Evolutionary conservation across 2,888 invertebrate species (phyloP), one percentile per base, ranked within the genome.

Genomic region (Fissipunctia ypsillon): DNA sequence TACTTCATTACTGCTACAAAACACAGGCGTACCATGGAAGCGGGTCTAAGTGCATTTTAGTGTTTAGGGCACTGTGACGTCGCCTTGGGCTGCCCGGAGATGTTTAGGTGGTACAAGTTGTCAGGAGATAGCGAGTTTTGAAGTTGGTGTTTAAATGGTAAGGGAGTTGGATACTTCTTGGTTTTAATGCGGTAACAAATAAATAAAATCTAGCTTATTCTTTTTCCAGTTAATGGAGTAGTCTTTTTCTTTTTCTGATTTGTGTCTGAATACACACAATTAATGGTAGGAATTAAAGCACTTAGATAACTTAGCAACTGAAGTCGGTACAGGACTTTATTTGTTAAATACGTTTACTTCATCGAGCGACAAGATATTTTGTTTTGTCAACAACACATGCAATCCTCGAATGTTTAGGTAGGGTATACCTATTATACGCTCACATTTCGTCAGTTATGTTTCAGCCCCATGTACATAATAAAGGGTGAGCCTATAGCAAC

Each of bases 11-110:
- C 59, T 63, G 71, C 31, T 71, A 73, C 80, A 76, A 82, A 79
- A 77, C 38, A 78, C 75, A 81, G 59, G 68, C 73, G 66, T 25
- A 80, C 56, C 77, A 76, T 67, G 79, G 59, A 69, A 72, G 71
- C 73, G 73, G 54, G 43, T 72, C 77, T 88, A 84, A 88, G 88
- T 88, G 88, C 87, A 86, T 85, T 88, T 88, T 87, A 87, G 87
- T 88, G 88, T 88, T 88, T 85, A 85, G 81, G 78, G 78, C 76
- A 73, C 45, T 28, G 68, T 81, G 68, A 81, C 74, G 73, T 82
- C n/a, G 84, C 88, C 69, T 38, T 61, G 57, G 73, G 88, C 75
- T 66, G 48, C 28, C 65, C 25, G 65, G 59, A 71, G 74, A 78
- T 38, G 50, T 57, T 54, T 54, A 22, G 12, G 52, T 73, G 69